Evolutionary conservation across 2,113 vertebrate genomes (phyloP).

Genomic region (Pungitius pungitius): DNA sequence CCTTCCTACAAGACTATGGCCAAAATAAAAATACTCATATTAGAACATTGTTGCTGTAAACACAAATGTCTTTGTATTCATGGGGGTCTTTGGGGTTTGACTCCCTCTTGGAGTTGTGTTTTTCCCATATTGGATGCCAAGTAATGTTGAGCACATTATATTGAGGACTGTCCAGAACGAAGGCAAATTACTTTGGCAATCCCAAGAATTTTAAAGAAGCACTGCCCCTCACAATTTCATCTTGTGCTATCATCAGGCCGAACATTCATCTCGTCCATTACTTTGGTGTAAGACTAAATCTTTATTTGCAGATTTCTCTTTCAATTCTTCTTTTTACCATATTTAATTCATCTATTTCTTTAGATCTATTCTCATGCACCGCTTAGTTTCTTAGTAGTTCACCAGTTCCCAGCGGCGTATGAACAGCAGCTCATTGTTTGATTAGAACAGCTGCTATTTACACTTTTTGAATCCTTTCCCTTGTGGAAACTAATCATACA

Average conservation of each 20-base stretch:
- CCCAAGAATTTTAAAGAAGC: no score
- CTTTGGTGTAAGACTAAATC: neutral
- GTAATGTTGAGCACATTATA: neutral
- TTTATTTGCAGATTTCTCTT: neutral
- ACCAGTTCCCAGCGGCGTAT: neutral
- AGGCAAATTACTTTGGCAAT: neutral
- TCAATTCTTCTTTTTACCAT: neutral
- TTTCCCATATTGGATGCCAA: neutral
- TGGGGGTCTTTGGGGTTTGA: neutral
- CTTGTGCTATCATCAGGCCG: neutral
- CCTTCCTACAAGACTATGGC: no score
- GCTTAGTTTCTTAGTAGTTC: neutral
- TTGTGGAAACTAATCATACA: neutral
- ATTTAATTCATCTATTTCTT: neutral
- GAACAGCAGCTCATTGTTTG: constrained; percentile 18
- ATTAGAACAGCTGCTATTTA: constrained; percentile 1
- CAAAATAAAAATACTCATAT: no score
- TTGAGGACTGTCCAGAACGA: neutral
- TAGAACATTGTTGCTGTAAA: no score
- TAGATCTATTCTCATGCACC: no score
- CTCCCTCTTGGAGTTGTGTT: neutral
- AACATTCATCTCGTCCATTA: neutral
- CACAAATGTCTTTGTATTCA: no score
- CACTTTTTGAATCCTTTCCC: neutral
- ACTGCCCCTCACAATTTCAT: neutral